A percentile compares a stretch with the other conserved stretches of the same genome.
Conservation (phyloP, 2,797 vertebrate genomes). For the Dendrocincla tyrannina region DNA sequence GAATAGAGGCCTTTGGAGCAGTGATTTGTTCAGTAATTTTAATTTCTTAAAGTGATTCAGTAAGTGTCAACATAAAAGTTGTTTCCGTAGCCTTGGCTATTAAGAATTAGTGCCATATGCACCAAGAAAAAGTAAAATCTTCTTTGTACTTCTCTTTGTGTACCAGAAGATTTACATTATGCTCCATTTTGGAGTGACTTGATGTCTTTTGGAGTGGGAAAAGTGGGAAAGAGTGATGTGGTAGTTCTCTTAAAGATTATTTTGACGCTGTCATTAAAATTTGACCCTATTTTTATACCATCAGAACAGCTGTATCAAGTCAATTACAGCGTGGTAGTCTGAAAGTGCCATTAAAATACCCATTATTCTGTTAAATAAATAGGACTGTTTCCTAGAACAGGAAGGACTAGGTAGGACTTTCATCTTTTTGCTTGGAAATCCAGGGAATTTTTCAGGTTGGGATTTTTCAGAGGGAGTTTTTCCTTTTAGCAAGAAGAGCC, state of each 20-base stretch:
- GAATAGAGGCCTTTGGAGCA: not conserved
- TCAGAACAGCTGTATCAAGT: not conserved
- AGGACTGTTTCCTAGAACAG: not conserved
- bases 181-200: not conserved
- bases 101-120: not conserved
- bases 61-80: not conserved
- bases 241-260: not conserved
- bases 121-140: not conserved
- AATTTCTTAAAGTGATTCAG: not conserved
- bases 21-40: not conserved
- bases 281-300: not conserved
- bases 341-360: not conserved
- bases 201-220: not conserved
- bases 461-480: not conserved
- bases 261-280: not conserved
- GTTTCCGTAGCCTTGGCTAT: not conserved
- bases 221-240: fast-evolving
- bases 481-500: not conserved
- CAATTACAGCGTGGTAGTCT: not conserved
- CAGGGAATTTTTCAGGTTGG: not conserved
- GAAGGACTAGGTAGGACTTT: not conserved
- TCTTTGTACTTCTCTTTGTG: not conserved
- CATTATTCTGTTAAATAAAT: not conserved
- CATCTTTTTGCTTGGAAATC: not conserved
- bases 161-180: not conserved